phyloP scores from a whole-genome alignment of 2,888 invertebrate genomes.

The Ornithoptera alexandrae region DNA sequence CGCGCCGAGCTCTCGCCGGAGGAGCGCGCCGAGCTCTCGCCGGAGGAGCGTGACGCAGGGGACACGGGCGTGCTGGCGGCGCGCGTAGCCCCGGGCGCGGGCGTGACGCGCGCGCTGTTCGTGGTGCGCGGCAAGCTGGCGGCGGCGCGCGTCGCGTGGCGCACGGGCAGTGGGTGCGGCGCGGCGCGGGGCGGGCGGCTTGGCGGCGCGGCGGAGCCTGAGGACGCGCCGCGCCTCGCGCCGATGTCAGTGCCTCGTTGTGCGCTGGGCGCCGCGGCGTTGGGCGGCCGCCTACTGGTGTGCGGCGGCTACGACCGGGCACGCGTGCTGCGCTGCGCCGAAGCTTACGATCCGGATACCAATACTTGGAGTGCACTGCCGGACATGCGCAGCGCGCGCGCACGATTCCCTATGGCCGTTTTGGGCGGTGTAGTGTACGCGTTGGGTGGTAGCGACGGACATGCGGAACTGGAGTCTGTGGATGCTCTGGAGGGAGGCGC shows the following conservation, averaged over 20 bases:
- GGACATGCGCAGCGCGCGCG: slow-evolving; percentile 87
- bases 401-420: slow-evolving; percentile 86
- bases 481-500: slow-evolving; percentile 46
- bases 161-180: slow-evolving; percentile 56
- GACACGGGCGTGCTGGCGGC: slow-evolving; percentile 36
- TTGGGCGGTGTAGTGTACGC: slow-evolving; percentile 85
- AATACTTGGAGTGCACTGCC: slow-evolving; percentile 86
- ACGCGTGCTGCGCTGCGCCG: slow-evolving; percentile 88
- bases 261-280: slow-evolving; percentile 86
- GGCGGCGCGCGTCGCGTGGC: slow-evolving; percentile 43
- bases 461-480: slow-evolving; percentile 85
- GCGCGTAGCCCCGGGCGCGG: slow-evolving; percentile 32
- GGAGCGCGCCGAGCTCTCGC: slow-evolving; percentile 34
- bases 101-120: slow-evolving; percentile 42
- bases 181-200: slow-evolving; percentile 83
- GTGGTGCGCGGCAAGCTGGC: slow-evolving; percentile 41
- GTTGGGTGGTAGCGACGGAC: slow-evolving; percentile 91
- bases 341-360: slow-evolving; percentile 84
- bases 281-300: slow-evolving; percentile 85
- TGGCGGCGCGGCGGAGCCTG: slow-evolving; percentile 72
- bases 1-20: slow-evolving; percentile 67
- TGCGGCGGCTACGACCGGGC: slow-evolving; percentile 92
- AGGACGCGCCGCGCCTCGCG: slow-evolving; percentile 65
- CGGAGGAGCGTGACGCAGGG: slow-evolving; percentile 29
- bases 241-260: slow-evolving; percentile 81